Conservation (phyloP, 2,113 vertebrate genomes). For the Felis chaus region DNA sequence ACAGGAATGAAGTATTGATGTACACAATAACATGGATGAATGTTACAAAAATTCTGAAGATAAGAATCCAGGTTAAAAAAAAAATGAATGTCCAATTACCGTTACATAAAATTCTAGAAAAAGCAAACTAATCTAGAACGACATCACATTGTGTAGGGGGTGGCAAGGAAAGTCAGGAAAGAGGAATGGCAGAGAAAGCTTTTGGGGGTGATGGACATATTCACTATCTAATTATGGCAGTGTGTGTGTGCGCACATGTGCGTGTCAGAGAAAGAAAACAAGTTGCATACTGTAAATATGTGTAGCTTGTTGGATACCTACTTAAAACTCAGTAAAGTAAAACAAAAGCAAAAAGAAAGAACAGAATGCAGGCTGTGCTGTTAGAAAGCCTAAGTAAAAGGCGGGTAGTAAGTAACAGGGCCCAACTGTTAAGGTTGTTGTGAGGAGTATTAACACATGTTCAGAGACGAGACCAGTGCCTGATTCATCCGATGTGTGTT, state of each 20-base stretch:
- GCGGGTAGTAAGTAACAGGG: neutral
- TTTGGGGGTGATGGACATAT: neutral
- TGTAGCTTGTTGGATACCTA: neutral
- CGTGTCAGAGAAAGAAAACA: neutral
- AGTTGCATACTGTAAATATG: neutral
- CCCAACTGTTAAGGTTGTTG: no score
- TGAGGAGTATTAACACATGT: neutral
- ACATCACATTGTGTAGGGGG: neutral
- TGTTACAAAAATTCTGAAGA: neutral
- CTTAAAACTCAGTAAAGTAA: neutral
- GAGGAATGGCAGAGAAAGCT: neutral
- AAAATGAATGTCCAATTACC: neutral
- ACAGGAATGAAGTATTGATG: neutral
- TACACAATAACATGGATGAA: neutral
- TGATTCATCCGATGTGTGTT: neutral
- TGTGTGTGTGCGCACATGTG: neutral
- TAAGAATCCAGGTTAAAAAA: neutral
- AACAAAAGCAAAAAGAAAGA: neutral
- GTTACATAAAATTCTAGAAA: neutral
- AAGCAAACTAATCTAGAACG: neutral
- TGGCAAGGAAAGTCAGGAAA: neutral
- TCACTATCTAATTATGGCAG: neutral
- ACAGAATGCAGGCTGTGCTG: neutral
- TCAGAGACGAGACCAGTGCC: neutral
- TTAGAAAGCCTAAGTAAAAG: neutral